phyloP scores from a whole-genome alignment of 2,888 invertebrate species.

The Melitaea athalia region DNA sequence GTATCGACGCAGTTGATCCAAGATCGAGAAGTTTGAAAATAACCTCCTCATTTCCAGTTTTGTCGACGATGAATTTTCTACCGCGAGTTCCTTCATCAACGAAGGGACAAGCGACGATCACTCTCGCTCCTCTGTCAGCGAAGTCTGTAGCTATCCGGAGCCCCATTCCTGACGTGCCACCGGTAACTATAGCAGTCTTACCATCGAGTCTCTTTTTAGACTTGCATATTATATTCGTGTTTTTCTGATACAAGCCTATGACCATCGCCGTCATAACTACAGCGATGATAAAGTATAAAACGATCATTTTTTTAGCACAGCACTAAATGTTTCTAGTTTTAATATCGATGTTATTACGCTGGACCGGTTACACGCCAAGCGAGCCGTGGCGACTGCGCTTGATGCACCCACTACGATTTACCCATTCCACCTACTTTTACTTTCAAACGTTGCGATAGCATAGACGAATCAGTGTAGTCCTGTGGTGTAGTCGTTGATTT shows the following conservation, averaged over 20 bases:
- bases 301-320: constrained; percentile 12
- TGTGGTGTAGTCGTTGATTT: not conserved
- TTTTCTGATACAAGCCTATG: constrained; percentile 68
- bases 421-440: constrained; percentile 35
- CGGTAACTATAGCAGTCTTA: constrained; percentile 67
- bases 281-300: constrained; percentile 27
- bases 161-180: constrained; percentile 73
- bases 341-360: not conserved
- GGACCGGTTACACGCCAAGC: constrained; percentile 16
- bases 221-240: constrained; percentile 67
- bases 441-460: constrained; percentile 46
- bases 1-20: constrained; percentile 87
- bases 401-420: not conserved
- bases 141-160: constrained; percentile 68
- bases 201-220: constrained; percentile 67
- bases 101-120: constrained; percentile 71
- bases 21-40: constrained; percentile 88
- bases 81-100: constrained; percentile 63
- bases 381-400: constrained; percentile 25
- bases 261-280: constrained; percentile 39
- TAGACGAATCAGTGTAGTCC: constrained; percentile 22
- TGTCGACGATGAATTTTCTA: constrained; percentile 83
- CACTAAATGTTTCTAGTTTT: not conserved
- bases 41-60: constrained; percentile 86
- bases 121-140: constrained; percentile 67